Evolutionary conservation across 2,113 vertebrate genomes (phyloP).

Genomic region (Pelvicachromis taeniatus): DNA sequence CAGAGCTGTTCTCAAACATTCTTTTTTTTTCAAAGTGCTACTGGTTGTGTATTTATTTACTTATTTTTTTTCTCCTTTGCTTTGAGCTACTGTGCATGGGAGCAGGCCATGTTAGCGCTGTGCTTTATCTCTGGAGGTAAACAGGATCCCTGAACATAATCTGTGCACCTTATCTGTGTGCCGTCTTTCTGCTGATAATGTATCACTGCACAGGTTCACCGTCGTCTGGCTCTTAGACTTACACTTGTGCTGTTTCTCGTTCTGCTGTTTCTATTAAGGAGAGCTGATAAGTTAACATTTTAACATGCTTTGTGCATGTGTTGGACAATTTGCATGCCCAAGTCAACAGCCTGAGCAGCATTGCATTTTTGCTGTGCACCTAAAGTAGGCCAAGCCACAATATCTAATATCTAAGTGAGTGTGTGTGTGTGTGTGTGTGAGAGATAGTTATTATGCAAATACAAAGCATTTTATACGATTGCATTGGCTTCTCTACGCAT

Average conservation of each 20-base stretch:
- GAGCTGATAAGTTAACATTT: neutral
- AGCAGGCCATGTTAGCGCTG: neutral
- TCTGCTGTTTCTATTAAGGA: neutral
- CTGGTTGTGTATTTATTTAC: neutral
- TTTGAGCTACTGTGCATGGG: neutral
- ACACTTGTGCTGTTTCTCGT: neutral
- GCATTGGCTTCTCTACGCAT: conserved; percentile 8
- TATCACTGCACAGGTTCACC: neutral
- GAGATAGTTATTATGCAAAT: conserved; percentile 6
- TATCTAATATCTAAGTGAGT: neutral
- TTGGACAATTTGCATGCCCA: neutral
- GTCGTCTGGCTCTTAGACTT: neutral
- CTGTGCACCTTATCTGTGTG: conserved; percentile 23
- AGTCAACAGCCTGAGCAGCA: neutral
- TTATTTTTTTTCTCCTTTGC: neutral
- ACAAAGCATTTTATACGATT: neutral
- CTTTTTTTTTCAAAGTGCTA: conserved; percentile 30
- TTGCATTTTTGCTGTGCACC: neutral
- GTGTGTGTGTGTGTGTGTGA: neutral
- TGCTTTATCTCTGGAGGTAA: conserved; percentile 24
- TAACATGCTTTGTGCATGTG: neutral
- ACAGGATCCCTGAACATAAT: conserved; percentile 14
- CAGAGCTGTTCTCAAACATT: conserved; percentile 31
- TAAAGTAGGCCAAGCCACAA: conserved; percentile 51
- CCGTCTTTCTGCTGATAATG: conserved; percentile 11